Conservation (phyloP, 1,140 invertebrate species). For the Micrasema longulum region DNA sequence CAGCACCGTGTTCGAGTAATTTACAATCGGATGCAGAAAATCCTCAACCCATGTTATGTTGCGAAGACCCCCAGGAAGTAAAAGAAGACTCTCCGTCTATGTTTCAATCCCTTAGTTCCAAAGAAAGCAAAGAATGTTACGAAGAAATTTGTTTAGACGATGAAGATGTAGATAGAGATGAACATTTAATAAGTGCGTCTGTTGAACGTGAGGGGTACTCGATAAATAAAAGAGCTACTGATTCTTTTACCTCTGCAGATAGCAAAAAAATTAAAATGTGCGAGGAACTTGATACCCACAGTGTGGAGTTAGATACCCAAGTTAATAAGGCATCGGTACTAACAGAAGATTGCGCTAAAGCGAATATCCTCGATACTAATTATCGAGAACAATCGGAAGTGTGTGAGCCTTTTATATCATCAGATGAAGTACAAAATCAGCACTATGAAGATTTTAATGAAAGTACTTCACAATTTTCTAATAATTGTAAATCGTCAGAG, state of each 20-base stretch:
- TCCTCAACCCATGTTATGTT: too few relatives aligned
- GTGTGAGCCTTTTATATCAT: constrained; percentile 15
- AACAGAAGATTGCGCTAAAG: constrained; percentile 1
- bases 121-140: constrained; percentile 25
- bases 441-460: too few relatives aligned
- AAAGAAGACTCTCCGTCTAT: too few relatives aligned
- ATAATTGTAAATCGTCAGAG: constrained; percentile 3
- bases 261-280: constrained; percentile 33
- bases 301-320: too few relatives aligned
- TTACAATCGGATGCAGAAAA: too few relatives aligned
- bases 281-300: constrained; percentile 4
- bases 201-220: constrained; percentile 10
- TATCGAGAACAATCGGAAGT: constrained; percentile 14
- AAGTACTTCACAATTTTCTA: not conserved
- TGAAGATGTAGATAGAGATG: not conserved
- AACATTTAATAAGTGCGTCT: too few relatives aligned
- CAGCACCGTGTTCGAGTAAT: too few relatives aligned
- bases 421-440: constrained; percentile 7
- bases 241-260: constrained; percentile 1
- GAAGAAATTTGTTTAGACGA: not conserved
- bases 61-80: too few relatives aligned
- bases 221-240: constrained; percentile 18
- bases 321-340: too few relatives aligned
- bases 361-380: constrained; percentile 5
- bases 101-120: too few relatives aligned